Evolutionary conservation across 2,797 vertebrate genomes (phyloP), one percentile per base, ranked within the genome.

Genomic region (Schizopygopsis malacanthus): DNA sequence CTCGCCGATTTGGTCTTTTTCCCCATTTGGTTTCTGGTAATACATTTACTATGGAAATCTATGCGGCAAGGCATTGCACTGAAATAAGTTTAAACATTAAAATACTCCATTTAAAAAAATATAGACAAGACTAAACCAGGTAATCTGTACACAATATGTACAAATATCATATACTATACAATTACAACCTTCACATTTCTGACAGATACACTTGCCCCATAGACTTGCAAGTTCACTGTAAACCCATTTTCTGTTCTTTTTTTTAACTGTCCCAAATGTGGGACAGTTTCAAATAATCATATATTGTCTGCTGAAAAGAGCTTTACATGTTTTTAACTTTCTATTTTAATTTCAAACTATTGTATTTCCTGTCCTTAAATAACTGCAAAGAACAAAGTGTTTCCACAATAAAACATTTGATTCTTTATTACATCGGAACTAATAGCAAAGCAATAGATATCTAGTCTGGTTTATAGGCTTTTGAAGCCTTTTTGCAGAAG

Each of bases 341-440:
- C 37, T 0, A 22, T 33, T 71, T 63, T 13, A 6, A 45, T 73
- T 4, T 33, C 61, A 33, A 7, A 65, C 63, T 28, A 25, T 50
- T n/a, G 9, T 25, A 10, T 5, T 59, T 22, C 37, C 6, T 37
- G 9, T 16, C 10, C 52, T 83, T 4, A 18, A 73, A 12, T 22
- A 61, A 85, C 39, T 22, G 33, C 20, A 85, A 18, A 67, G 54
- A 20, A 67, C 69, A 81, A 41, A 59, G 1, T 2, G 7, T 22
- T 52, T 73, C 22, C 85, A 88, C 88, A 69, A 76, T 86, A 77
- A 83, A 88, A 82, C 87, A 83, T 72, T 12, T 13, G n/a, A 39
- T 65, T 88, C 70, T 90, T 89, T 89, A 87, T 87, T 89, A 84
- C 52, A 81, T 79, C 56, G 25, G 59, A 82, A 69, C 73, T 72